These are phyloP conservation scores for Noctua comes DNA, from an alignment of 2,888 invertebrate genomes.

Conservation along the genomic window DNA sequence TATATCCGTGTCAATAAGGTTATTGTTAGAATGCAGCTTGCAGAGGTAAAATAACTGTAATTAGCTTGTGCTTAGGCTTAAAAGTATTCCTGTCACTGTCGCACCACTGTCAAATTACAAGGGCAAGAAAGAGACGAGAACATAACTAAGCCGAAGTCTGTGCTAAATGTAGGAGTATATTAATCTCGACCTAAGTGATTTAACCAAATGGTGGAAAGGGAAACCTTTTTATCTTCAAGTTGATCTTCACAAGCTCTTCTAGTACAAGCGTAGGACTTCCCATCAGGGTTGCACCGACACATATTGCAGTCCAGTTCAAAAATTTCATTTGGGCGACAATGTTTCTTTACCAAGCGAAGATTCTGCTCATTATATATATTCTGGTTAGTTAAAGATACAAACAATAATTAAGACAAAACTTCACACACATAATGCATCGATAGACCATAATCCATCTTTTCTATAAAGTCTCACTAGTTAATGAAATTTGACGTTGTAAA, in stretches of 20 bases:
- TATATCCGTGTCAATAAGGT: neutral
- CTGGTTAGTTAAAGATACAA: neutral
- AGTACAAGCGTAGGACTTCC: constrained; percentile 89
- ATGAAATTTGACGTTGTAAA: neutral
- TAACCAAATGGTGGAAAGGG: neutral
- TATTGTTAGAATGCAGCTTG: neutral
- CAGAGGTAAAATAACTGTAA: neutral
- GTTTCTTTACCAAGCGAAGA: constrained; percentile 74
- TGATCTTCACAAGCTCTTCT: constrained; percentile 82
- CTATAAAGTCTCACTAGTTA: neutral
- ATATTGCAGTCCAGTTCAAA: constrained; percentile 90
- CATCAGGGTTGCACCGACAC: constrained; percentile 90
- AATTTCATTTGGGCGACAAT: constrained; percentile 88
- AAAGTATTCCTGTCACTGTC: neutral
- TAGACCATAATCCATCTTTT: neutral
- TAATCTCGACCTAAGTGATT: neutral
- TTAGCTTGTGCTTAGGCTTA: neutral
- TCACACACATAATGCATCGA: neutral
- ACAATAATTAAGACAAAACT: neutral
- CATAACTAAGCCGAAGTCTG: neutral
- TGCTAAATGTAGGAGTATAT: neutral
- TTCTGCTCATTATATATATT: constrained; percentile 67
- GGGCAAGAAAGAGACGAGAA: neutral
- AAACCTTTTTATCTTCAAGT: constrained; percentile 75
- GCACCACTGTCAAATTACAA: neutral